These are phyloP conservation scores for Baccha elongata DNA, from an alignment of 2,888 invertebrate genomes.

Conservation along the genomic window DNA sequence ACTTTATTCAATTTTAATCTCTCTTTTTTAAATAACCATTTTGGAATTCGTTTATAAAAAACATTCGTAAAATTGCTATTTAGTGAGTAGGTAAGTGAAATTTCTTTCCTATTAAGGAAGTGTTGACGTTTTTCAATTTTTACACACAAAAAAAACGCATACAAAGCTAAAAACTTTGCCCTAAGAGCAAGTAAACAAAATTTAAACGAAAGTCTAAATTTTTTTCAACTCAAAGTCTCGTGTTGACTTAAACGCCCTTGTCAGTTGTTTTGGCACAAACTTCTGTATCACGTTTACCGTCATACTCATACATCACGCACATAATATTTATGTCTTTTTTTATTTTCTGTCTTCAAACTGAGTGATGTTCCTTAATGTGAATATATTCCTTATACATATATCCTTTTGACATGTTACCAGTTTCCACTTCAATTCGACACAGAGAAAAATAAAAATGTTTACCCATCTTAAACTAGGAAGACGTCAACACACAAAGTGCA, in stretches of 20 bases:
- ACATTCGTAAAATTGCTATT: no score
- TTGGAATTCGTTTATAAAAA: no score
- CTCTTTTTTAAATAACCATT: no score
- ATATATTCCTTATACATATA: neutral
- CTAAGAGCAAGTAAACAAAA: no score
- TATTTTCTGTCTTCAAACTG: constrained; percentile 11
- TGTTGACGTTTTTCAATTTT: no score
- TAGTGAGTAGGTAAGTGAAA: no score
- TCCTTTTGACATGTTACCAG: neutral
- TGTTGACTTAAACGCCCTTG: constrained; percentile 42
- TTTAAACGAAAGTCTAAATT: no score
- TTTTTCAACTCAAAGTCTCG: neutral
- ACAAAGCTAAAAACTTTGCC: no score
- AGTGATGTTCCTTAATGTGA: neutral
- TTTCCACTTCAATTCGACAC: constrained; percentile 22
- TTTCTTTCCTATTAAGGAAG: no score
- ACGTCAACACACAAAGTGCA: neutral
- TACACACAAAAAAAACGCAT: no score
- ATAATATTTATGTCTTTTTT: constrained; percentile 15
- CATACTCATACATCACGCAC: constrained; percentile 49
- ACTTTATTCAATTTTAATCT: no score
- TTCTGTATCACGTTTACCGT: constrained; percentile 9
- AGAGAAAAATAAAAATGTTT: constrained; percentile 32
- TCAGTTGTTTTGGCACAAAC: neutral
- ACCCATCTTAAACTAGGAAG: constrained; percentile 10